Base-by-base conservation (phyloP, 2,888 invertebrate species). In the Adelognathus sp. region DNA sequence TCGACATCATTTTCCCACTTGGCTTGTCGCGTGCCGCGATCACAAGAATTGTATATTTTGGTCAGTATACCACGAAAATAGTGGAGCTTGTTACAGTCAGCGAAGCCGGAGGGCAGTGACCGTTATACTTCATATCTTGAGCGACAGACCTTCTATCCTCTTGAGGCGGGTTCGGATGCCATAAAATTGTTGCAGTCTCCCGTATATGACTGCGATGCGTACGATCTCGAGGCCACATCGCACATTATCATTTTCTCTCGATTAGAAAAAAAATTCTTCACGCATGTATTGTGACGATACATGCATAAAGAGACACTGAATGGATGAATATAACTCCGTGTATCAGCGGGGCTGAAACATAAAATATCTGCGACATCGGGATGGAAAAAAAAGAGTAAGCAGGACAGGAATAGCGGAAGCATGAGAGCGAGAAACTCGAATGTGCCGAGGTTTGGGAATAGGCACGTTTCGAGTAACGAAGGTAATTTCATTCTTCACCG, bases 381-480 rank as follows among this genome's bases (percentile, higher is more conserved):
- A 31, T 21, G 31, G 39, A 67, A 70, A 41, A 21, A 41, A 27
- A 69, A 39, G 80, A 79, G 70, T 73, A 76, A 76, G 77, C 75
- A 80, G 80, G n/a, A n/a, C 81, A 80, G 7, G 21, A 66, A 84
- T 74, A 80, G 80, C 81, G 81, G 82, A 76, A 60, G 39, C 79
- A 82, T 58, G 41, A 56, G 67, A 81, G 76, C 14, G 80, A 80
- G 80, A 39, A 61, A 56, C 50, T 71, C 66, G 67, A 67, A 80
- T 64, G 76, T 74, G 76, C 82, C 78, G 80, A 81, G 76, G 73
- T 73, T 73, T 66, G 76, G 71, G 60, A 70, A 74, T 88, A 88
- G 85, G 87, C 86, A 88, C 86, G 86, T 89, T 86, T 89, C 88
- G 84, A 88, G 86, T 90, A 91, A 91, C 91, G 90, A 91, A 91